Conservation (phyloP, 2,888 invertebrate genomes). For the Siphlonurus alternatus region DNA sequence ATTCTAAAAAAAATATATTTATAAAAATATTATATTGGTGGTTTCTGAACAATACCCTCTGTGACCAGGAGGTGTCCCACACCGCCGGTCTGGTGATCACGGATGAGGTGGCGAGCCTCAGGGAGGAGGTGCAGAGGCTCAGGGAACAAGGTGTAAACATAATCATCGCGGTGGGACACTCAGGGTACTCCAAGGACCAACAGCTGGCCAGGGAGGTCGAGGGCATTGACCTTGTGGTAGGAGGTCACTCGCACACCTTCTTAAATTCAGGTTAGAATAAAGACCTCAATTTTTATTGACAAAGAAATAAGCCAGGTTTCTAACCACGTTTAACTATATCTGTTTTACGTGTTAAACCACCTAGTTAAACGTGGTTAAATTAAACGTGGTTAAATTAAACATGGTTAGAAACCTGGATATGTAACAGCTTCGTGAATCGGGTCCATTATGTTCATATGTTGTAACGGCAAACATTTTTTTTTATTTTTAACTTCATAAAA, state of each 20-base stretch:
- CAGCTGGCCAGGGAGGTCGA: slow-evolving; percentile 59
- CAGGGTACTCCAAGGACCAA: slow-evolving; percentile 61
- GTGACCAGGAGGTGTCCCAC: slow-evolving; percentile 23
- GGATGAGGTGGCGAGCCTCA: slow-evolving; percentile 53
- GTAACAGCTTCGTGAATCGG: too few species aligned
- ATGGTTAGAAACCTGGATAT: too few species aligned
- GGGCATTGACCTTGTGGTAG: slow-evolving; percentile 71
- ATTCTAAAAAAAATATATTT: too few species aligned
- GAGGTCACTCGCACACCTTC: slow-evolving; percentile 85
- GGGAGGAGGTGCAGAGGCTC: slow-evolving; percentile 42
- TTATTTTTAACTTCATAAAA: slow-evolving; percentile 3
- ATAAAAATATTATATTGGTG: too few species aligned
- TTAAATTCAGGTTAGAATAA: slow-evolving; percentile 70
- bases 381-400: too few species aligned
- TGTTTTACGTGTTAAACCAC: too few species aligned
- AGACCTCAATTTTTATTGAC: too few species aligned
- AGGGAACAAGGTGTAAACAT: slow-evolving; percentile 49
- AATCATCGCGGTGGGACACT: slow-evolving; percentile 78
- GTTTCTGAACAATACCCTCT: background rate
- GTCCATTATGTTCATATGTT: too few species aligned
- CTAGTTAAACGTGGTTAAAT: too few species aligned
- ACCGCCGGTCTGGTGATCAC: slow-evolving; percentile 35
- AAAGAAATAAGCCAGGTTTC: too few species aligned
- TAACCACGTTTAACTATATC: too few species aligned
- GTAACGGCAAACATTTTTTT: too few species aligned